Evolutionary conservation across 1,140 invertebrate genomes (phyloP).

Genomic region (Octopus bimaculoides): DNA sequence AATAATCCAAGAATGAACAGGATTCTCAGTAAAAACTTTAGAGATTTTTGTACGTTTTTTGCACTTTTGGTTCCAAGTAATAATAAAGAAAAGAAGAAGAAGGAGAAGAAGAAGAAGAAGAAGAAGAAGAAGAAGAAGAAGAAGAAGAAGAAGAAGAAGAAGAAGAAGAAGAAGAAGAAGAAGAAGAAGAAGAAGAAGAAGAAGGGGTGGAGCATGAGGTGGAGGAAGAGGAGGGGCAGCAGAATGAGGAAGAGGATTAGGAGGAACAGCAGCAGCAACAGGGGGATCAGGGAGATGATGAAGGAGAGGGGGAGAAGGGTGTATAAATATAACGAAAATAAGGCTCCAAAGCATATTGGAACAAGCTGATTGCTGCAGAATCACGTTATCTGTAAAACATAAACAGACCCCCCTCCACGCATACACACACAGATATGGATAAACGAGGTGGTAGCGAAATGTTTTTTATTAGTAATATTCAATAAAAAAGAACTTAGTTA

Average conservation of each 20-base stretch:
- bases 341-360: background rate
- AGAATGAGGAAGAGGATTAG: background rate
- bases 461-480: too few relatives aligned
- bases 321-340: background rate
- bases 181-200: background rate
- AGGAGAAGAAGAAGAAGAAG: background rate
- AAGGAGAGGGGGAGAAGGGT: background rate
- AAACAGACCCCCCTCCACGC: too few relatives aligned
- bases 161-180: background rate
- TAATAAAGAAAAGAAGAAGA: background rate
- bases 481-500: too few relatives aligned
- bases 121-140: background rate
- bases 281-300: background rate
- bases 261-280: background rate
- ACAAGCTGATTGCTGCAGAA: background rate
- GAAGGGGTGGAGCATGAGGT: background rate
- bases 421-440: too few relatives aligned
- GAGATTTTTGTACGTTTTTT: too few relatives aligned
- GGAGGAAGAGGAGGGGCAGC: background rate
- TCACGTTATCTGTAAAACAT: too few relatives aligned
- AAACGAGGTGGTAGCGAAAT: too few relatives aligned
- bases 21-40: too few relatives aligned
- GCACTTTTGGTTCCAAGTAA: too few relatives aligned
- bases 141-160: background rate
- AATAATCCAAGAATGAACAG: too few relatives aligned